Conservation (phyloP, 2,113 vertebrate species). For the crab-eating macaque (Macaca fascicularis) region DNA sequence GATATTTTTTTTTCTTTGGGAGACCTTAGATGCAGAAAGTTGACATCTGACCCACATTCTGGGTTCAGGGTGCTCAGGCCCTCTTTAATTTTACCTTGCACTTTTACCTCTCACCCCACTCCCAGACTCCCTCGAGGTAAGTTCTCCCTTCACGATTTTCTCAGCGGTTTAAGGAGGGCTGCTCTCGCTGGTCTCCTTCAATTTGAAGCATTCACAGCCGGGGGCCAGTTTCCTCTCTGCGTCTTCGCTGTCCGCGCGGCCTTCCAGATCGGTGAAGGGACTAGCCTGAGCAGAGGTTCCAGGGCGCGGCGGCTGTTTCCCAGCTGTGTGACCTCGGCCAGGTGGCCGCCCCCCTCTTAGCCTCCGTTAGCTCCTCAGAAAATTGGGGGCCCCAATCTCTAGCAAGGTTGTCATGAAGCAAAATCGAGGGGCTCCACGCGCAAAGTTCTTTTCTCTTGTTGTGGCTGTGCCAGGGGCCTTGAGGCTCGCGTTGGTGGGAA, state of each 20-base stretch:
- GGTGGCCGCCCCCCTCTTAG: not conserved
- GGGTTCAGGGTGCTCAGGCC: not conserved
- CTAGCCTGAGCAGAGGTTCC: not conserved
- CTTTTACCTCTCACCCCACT: not conserved
- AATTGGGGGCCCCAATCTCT: not conserved
- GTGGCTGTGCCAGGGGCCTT: not conserved
- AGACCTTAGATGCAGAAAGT: not conserved
- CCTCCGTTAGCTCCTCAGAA: not conserved
- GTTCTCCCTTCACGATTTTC: not conserved
- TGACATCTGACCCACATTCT: not conserved
- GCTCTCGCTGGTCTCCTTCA: not conserved
- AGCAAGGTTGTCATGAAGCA: not conserved
- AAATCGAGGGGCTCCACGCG: accelerated
- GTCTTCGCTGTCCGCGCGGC: accelerated
- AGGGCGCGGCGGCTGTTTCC: not conserved
- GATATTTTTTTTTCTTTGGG: not conserved
- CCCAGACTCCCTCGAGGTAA: not conserved
- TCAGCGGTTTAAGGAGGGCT: not conserved
- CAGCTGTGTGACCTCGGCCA: not conserved
- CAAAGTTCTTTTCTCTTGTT: not conserved
- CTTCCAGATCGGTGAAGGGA: not conserved
- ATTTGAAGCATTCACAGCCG: not conserved
- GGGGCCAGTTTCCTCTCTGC: not conserved
- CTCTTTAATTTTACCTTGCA: not conserved
- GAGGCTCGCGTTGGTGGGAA: accelerated